Base-by-base conservation (phyloP, 2,797 vertebrate genomes). In the Diplodus sargus region DNA sequence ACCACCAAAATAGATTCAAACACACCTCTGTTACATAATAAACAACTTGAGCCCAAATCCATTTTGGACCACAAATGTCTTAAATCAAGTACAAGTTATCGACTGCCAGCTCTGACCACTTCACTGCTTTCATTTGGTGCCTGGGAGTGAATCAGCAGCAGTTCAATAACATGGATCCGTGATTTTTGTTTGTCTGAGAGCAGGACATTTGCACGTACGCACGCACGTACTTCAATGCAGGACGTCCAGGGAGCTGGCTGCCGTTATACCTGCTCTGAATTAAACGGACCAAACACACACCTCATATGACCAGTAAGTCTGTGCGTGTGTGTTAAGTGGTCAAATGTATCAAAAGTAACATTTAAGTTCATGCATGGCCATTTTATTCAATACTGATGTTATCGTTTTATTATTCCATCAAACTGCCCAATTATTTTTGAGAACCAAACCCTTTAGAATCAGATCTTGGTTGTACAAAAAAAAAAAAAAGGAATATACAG, bases 11-110 rank as follows among this genome's bases (percentile, higher is more conserved):
- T 47, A 70, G 69, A 49, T 82, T 83, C 68, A 77, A 77, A 83
- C 81, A 76, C 71, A 76, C 63, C 25, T 59, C 57, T 57, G 71
- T 58, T 51, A 75, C 63, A 28, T 28, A 4, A 78, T 64, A 72
- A 70, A 74, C 45, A 79, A 78, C 78, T 52, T 60, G 12, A 64
- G 62, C 68, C 47, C 15, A 49, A 81, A 89, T 85, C 77, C 54
- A 85, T 89, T 87, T 86, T 56, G 83, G 51, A 79, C 70, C 77
- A 64, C 78, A 86, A 87, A 90, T 85, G 80, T 88, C 74, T 76
- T 88, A 87, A 90, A 90, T 92, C 81, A 93, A 90, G 84, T 82
- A 86, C 52, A 83, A 69, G 77, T 57, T 89, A 89, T 87, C 78
- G 88, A 91, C 88, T 79, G 75, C 5, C 68, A 66, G 81, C 5